phyloP scores from a whole-genome alignment of 2,113 vertebrate genomes.

The Puma concolor region DNA sequence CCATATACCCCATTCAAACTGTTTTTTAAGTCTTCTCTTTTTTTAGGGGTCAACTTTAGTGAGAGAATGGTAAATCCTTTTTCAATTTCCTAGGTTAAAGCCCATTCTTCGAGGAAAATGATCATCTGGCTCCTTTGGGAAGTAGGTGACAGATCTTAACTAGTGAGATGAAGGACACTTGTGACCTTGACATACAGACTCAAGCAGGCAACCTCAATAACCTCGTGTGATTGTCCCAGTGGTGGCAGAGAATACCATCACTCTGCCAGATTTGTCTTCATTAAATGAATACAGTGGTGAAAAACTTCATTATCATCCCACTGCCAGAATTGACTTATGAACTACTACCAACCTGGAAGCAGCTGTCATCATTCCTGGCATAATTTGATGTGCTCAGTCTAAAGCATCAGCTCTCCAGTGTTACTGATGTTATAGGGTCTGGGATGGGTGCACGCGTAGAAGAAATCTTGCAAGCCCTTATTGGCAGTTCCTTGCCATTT shows the following conservation, averaged over 20 bases:
- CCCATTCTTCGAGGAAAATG: background rate
- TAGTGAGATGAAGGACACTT: background rate
- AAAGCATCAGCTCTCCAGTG: background rate
- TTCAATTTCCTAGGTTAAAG: background rate
- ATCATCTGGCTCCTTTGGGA: background rate
- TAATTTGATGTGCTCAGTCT: background rate
- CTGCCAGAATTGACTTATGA: background rate
- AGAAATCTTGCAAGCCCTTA: background rate
- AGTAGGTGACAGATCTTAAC: background rate
- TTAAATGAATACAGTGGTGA: background rate
- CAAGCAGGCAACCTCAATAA: background rate
- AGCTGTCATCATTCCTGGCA: background rate
- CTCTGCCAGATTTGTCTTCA: background rate
- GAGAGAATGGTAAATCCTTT: background rate
- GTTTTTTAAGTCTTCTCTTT: background rate
- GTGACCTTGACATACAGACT: background rate
- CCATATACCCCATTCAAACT: background rate
- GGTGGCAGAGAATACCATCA: background rate
- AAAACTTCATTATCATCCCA: background rate
- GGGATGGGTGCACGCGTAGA: background rate
- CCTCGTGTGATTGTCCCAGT: background rate
- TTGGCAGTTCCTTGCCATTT: background rate
- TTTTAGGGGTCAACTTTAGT: background rate
- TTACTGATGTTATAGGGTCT: background rate
- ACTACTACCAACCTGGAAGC: background rate